phyloP scores from a whole-genome alignment of 2,797 vertebrate species.

The Takifugu ocellatus region DNA sequence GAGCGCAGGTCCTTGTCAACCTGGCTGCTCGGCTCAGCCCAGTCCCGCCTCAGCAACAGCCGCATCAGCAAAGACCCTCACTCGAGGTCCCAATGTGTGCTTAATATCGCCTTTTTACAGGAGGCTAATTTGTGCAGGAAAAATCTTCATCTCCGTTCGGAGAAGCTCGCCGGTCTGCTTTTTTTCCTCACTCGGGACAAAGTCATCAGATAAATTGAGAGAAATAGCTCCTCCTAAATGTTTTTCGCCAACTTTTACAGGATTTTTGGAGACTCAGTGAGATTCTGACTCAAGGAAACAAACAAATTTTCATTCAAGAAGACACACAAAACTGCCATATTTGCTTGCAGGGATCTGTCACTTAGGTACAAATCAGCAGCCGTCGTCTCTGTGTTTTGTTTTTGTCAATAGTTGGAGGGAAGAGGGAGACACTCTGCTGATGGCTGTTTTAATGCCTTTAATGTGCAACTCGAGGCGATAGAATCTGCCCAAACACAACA shows the following conservation, averaged over 20 bases:
- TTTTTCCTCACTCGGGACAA: constrained; percentile 42
- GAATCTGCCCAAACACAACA: constrained; percentile 56
- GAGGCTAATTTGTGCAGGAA: constrained; percentile 60
- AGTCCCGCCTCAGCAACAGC: constrained; percentile 58
- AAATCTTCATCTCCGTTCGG: constrained; percentile 30
- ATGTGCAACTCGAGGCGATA: constrained; percentile 58
- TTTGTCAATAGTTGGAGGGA: constrained; percentile 67
- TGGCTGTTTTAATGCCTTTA: constrained; percentile 68
- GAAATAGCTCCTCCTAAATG: constrained; percentile 48
- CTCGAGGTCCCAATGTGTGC: constrained; percentile 59
- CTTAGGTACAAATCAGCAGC: constrained; percentile 62
- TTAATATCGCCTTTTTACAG: constrained; percentile 59
- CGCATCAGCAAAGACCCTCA: constrained; percentile 66
- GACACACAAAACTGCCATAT: constrained; percentile 45
- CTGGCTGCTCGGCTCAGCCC: constrained; percentile 63
- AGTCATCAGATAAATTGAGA: constrained; percentile 57
- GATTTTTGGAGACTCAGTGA: constrained; percentile 48
- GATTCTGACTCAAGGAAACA: constrained; percentile 56
- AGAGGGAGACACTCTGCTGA: constrained; percentile 49
- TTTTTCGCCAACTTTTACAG: constrained; percentile 46
- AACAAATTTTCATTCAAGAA: constrained; percentile 50
- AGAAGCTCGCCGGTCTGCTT: constrained; percentile 32
- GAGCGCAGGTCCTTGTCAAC: constrained; percentile 79
- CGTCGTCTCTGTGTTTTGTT: constrained; percentile 57
- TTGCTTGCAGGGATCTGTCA: constrained; percentile 61